Evolutionary conservation across 2,888 invertebrate genomes (phyloP).

Genomic region (Cephus sareptanus): DNA sequence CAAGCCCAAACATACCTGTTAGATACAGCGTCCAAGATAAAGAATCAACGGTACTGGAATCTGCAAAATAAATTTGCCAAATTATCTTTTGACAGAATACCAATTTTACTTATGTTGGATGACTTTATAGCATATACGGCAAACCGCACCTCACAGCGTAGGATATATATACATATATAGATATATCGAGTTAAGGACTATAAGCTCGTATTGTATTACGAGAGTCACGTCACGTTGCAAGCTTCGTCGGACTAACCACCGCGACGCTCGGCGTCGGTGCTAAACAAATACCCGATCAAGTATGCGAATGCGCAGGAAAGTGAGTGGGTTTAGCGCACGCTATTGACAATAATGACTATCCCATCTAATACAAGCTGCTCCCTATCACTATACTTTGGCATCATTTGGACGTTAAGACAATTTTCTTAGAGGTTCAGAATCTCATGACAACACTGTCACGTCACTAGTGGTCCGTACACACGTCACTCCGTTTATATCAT

Average conservation of each 20-base stretch:
- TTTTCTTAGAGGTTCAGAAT: background rate
- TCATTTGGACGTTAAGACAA: background rate
- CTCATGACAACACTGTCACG: background rate
- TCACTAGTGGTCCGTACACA: background rate
- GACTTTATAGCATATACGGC: background rate
- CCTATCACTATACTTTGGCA: background rate
- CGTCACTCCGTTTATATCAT: background rate
- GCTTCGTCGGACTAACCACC: background rate
- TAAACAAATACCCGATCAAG: background rate
- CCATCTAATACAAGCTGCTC: background rate
- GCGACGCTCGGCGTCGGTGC: background rate
- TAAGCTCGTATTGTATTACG: background rate
- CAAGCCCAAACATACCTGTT: background rate
- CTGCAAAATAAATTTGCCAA: background rate
- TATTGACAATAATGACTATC: background rate
- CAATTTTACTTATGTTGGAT: background rate
- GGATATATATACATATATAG: background rate
- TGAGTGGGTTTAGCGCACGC: background rate
- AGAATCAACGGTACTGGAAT: background rate
- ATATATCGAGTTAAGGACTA: background rate
- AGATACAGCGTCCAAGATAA: background rate
- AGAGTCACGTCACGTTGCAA: conserved; percentile 16
- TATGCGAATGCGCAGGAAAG: background rate
- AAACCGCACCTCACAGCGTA: background rate
- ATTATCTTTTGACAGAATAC: background rate